Conservation (phyloP, 2,888 invertebrate species). For the Cheilosia vulpina region DNA sequence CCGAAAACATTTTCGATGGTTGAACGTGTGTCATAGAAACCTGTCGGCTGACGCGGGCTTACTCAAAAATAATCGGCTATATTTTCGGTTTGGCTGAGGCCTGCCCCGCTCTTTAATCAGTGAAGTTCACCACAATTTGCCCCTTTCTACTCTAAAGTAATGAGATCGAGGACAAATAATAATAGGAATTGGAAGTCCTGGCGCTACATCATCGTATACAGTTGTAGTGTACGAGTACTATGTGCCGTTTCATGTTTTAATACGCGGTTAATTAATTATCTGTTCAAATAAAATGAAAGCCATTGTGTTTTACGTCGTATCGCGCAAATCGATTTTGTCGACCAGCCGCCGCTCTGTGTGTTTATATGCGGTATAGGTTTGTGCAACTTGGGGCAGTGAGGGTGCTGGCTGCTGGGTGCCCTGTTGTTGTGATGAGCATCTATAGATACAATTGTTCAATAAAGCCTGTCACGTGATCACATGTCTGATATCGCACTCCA, state of each 20-base stretch:
- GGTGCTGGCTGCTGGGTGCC: conserved; percentile 1
- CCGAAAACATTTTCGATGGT: neutral
- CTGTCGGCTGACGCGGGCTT: neutral
- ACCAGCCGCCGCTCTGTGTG: conserved; percentile 3
- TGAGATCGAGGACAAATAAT: conserved; percentile 32
- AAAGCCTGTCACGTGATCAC: conserved; percentile 64
- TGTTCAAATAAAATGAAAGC: conserved; percentile 61
- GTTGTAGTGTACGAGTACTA: neutral
- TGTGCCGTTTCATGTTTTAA: conserved; percentile 46
- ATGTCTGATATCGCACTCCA: conserved; percentile 42
- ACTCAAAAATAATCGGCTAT: conserved; percentile 33
- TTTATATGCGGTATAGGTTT: conserved; percentile 24
- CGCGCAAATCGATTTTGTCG: conserved; percentile 55
- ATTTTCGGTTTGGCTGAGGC: conserved; percentile 26
- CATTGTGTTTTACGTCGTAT: conserved; percentile 42
- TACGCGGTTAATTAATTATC: conserved; percentile 70
- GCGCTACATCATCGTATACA: neutral
- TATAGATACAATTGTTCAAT: conserved; percentile 61
- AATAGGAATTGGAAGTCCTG: neutral
- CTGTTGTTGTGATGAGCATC: conserved; percentile 51
- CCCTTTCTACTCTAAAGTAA: neutral
- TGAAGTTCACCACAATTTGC: conserved; percentile 4
- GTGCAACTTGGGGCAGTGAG: neutral
- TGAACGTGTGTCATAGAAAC: conserved; percentile 24
- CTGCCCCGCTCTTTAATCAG: conserved; percentile 49